Conservation (phyloP, 2,113 vertebrate genomes). For the Notothenia coriiceps region DNA sequence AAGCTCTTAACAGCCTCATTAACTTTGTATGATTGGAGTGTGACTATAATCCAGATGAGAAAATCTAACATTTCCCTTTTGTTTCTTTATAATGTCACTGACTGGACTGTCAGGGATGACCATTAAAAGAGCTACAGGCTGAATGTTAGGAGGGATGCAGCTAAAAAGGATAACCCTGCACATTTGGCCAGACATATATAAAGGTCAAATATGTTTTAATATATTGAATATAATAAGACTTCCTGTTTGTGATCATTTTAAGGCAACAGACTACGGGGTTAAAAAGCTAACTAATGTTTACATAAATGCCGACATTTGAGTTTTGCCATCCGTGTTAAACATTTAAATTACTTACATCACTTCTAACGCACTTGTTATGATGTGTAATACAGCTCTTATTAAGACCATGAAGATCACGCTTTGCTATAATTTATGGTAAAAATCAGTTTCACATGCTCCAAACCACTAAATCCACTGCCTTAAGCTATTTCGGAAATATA, state of each 20-base stretch:
- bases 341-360: neutral
- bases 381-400: neutral
- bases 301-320: neutral
- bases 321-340: neutral
- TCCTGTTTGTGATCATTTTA: neutral
- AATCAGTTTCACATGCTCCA: neutral
- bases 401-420: constrained; percentile 13
- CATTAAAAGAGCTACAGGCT: neutral
- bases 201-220: neutral
- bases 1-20: neutral
- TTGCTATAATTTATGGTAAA: constrained; percentile 6
- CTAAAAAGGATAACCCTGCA: neutral
- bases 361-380: neutral
- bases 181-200: neutral
- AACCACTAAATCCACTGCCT: neutral
- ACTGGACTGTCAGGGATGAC: neutral
- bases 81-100: constrained; percentile 14
- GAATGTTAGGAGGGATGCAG: constrained; percentile 5
- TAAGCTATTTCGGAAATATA: constrained; percentile 13
- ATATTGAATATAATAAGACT: neutral
- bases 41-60: neutral
- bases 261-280: neutral
- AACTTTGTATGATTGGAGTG: neutral
- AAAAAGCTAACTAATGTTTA: neutral
- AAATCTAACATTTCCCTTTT: neutral